Evolutionary conservation across 1,140 invertebrate genomes (phyloP), one percentile per base, ranked within the genome.

Genomic region (Coptotermes formosanus): DNA sequence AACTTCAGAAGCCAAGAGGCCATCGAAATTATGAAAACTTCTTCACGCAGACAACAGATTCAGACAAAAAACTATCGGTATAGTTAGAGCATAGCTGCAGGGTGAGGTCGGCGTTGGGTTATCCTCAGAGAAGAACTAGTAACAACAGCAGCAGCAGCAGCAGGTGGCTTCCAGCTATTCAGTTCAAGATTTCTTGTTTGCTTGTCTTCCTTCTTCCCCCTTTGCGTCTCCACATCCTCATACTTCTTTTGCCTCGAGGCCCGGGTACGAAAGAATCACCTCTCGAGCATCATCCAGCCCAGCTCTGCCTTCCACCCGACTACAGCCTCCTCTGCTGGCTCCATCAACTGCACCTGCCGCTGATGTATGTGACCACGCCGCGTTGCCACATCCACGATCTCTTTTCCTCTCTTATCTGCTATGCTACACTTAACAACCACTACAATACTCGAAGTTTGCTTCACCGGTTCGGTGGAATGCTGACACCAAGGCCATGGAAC

Each of bases 341-440:
- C 83, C 83, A 84, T 84, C 83, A 84, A 52, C 2, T 84, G 83
- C 83, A 84, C 83, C 83, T 84, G 83, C 83, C 83, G 32, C 30
- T 84, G 83, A 84, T 84, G 83, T 84, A 84, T 84, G 83, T 84
- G 83, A 84, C 83, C 83, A 30, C 83, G 30, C 83, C 83, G 48
- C 32, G 83, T 84, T 84, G 83, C 83, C 83, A 84, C 7, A 45
- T 84, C 83, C 45, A 30, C 83, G 48, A 75, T 75, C 64, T 75
- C 64, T 75, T 75, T 75, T 75, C 52, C 64, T 75, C 64, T 30
- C n/a, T 75, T 30, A 75, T 8, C 25, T 75, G 64, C 64, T 75
- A 75, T 75, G 64, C 64, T 75, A 75, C 25, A 75, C 64, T 75
- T 75, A 75, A 75, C 64, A 75, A 30, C 64, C 25, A 16, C 64